Conservation (phyloP, 2,113 vertebrate genomes). For the Cichladusa arquata region DNA sequence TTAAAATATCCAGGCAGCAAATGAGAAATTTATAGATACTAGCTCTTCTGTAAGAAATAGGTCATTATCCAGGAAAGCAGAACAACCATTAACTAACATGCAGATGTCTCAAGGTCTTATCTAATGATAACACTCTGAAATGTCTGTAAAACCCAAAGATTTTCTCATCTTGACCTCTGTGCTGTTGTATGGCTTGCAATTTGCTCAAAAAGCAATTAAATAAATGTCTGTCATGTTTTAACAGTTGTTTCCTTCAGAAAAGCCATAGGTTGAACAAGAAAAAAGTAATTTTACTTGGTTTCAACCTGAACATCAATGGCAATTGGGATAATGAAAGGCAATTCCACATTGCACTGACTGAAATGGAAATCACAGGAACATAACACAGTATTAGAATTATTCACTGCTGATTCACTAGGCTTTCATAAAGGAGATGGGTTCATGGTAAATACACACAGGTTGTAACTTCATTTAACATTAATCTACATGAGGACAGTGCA, state of each 20-base stretch:
- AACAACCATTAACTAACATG: neutral
- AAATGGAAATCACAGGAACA: slow-evolving; percentile 9
- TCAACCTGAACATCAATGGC: neutral
- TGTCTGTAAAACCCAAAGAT: neutral
- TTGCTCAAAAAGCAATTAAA: slow-evolving; percentile 41
- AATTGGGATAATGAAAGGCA: neutral
- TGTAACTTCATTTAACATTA: neutral
- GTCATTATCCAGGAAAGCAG: slow-evolving; percentile 31
- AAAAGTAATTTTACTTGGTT: neutral
- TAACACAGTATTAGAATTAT: neutral
- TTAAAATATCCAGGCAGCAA: slow-evolving; percentile 30
- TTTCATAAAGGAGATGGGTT: neutral
- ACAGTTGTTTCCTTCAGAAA: neutral
- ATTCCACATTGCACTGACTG: slow-evolving; percentile 6
- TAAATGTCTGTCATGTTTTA: slow-evolving; percentile 25
- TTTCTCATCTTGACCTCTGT: slow-evolving; percentile 18
- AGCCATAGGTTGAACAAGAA: neutral
- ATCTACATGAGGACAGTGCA: neutral
- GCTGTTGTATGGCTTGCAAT: neutral
- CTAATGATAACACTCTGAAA: slow-evolving; percentile 28
- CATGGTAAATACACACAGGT: neutral
- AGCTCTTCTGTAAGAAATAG: slow-evolving; percentile 25
- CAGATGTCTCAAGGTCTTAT: slow-evolving; percentile 32
- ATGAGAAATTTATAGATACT: slow-evolving; percentile 48
- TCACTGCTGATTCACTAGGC: neutral